Base-by-base conservation (phyloP, 2,797 vertebrate species). In the Chelmon rostratus region DNA sequence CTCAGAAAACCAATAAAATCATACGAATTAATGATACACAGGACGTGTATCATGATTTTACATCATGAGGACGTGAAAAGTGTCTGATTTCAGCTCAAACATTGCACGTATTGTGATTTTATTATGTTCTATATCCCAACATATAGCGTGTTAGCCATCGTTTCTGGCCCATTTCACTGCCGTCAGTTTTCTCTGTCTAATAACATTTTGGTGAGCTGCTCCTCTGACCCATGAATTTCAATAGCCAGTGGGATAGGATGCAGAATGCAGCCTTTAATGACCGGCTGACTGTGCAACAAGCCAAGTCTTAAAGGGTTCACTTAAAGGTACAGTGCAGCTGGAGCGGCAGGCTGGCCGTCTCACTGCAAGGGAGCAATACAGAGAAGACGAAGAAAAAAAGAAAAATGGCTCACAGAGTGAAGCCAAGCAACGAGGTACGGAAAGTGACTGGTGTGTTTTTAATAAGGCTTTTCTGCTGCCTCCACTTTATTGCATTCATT, bases 211-310 rank as follows among this genome's bases (percentile, higher is more conserved):
- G 76, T 68, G 73, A 83, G 88, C 86, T 82, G 83, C 75, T 85
- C 73, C 75, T 84, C 81, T 81, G 82, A 67, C 85, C 86, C 82
- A 50, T 86, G 88, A 83, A 89, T 90, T 87, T 88, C 61, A 86
- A 84, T 85, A 62, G 70, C 70, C 58, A 12, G 68, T 50, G 70
- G 79, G 66, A 72, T 57, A 69, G 75, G 80, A 68, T 72, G 57
- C 72, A 68, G 68, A 31, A 28, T 47, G 54, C 77, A 37, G 75
- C 52, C 70, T 70, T 57, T 73, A 85, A 74, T 76, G 66, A 81
- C 75, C 42, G 73, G 53, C 70, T 67, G 62, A 72, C 56, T 65
- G 76, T 81, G 66, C 83, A 80, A 75, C 69, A 68, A 76, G 63
- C 63, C 35, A 28, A 68, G 59, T 70, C 62, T 67, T 64, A 40